Evolutionary conservation across 2,888 invertebrate species (phyloP), one percentile per base, ranked within the genome.

Genomic region (Ctenicera cuprea): DNA sequence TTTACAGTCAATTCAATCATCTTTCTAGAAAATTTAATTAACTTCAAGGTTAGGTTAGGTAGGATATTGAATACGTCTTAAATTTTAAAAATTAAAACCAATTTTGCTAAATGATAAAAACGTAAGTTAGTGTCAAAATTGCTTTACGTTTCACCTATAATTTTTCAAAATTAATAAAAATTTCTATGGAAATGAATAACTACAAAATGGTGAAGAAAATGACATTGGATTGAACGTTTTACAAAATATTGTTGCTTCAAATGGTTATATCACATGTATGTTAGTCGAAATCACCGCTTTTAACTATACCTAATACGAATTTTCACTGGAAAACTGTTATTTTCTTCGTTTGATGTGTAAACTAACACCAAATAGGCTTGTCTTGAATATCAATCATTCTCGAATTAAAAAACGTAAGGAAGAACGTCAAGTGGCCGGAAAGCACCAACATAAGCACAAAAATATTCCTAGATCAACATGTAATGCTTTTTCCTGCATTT

Each of bases 1-100:
- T 96, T 96, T 81, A 97, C 94, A 80, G 94, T 96, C 82, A 97
- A 89, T 82, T 94, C 91, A 89, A 96, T 94, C 93, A 93, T 93
- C 84, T 86, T 90, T 77, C 72, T 64, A 22, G 61, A 74, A 71
- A 54, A 63, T 33, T n/a, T 26, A 33, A 26, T 16, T 37, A 45
- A 45, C 38, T 59, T 38, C 38, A 62, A 45, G 45, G 30, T 41
- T 66, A 66, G 52, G 65, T 54, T 66, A 38, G 18, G 5, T 65
- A 14, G 4, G 22, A 5, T n/a, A 50, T 22, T 52, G 12, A 26
- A 4, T 30, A 54, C 54, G 4, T 54, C 7, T 4, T 3, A 50
- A 30, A 33, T n/a, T 54, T 52, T 30, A 9, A n/a, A n/a, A 54
- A 45, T 18, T 26, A 7, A 48, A 61, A 48, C n/a, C 14, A 11